Conservation (phyloP, 2,888 invertebrate species). For the Gortyna flavago region DNA sequence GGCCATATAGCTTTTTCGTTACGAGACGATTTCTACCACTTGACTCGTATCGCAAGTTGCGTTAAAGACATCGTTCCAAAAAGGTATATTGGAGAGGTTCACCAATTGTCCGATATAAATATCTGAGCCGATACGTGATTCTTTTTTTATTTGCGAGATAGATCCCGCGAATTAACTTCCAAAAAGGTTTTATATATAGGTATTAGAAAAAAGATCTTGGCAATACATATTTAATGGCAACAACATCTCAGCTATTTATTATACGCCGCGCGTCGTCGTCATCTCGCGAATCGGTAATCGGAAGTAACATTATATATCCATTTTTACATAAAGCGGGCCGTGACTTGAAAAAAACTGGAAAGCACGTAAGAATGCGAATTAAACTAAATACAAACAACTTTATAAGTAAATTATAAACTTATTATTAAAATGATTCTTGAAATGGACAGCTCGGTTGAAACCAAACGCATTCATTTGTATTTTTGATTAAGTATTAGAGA, state of each 20-base stretch:
- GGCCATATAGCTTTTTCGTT: too few species aligned
- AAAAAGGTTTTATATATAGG: neutral
- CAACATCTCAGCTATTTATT: constrained; percentile 10
- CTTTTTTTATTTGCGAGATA: constrained; percentile 7
- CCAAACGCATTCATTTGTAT: neutral
- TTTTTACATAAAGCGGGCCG: constrained; percentile 24
- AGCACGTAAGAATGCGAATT: neutral
- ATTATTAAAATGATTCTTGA: neutral
- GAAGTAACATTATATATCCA: constrained; percentile 20
- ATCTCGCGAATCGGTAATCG: constrained; percentile 39
- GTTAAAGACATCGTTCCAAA: too few species aligned
- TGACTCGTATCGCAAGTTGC: too few species aligned
- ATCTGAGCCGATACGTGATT: neutral
- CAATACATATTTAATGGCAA: neutral
- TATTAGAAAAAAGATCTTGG: constrained; percentile 1
- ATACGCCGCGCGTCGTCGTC: constrained; percentile 28
- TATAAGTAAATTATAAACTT: neutral
- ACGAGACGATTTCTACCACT: too few species aligned
- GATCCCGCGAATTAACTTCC: neutral
- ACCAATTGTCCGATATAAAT: neutral
- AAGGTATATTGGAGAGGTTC: neutral
- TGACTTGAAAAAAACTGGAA: constrained; percentile 23
- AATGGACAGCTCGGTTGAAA: neutral
- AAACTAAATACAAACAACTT: neutral
- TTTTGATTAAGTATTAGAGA: neutral